Base-by-base conservation (phyloP, 2,113 vertebrate species). In the Litocranius walleri region DNA sequence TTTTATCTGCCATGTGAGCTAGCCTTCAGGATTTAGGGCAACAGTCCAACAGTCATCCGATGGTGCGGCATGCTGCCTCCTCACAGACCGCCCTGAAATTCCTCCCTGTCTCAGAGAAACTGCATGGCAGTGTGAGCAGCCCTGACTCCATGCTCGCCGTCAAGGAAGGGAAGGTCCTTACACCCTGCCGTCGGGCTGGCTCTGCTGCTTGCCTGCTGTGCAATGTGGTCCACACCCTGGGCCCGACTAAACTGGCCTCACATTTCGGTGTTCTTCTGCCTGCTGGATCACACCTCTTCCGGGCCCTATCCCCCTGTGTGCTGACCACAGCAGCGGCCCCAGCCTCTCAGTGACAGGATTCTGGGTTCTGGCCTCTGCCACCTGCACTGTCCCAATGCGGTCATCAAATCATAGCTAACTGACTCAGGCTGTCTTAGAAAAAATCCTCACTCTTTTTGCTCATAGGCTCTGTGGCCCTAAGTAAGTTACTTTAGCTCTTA, bases 151-250 rank as follows among this genome's bases (percentile, higher is more conserved):
- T 0, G 30, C 6, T 48, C 27, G 17, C 29, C 3, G 0, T 1
- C 1, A 12, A 12, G 7, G 50, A 52, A 30, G n/a, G 48, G 25
- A 10, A 48, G 3, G 40, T 50, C 48, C 12, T 33, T 14, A 12
- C 2, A 1, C 2, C 3, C 12, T 21, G 25, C 8, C 6, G 0
- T 0, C 3, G 0, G 19, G 5, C 56, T 11, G 33, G 84, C 54
- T 80, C 59, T 40, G 3, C 10, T 6, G 23, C 43, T 90, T 12
- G 14, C 15, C 25, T 71, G 54, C 54, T 6, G 1, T 1, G 14
- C 15, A 8, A 30, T 16, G 5, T 10, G 7, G 52, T 54, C 43
- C 21, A 59, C 2, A 52, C 3, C 7, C 27, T n/a, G 45, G 48
- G 29, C 3, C 16, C 36, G 1, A 3, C 11, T 59, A 30, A 12